phyloP scores from a whole-genome alignment of 2,888 invertebrate genomes.

The Lasioglossum lativentre region DNA sequence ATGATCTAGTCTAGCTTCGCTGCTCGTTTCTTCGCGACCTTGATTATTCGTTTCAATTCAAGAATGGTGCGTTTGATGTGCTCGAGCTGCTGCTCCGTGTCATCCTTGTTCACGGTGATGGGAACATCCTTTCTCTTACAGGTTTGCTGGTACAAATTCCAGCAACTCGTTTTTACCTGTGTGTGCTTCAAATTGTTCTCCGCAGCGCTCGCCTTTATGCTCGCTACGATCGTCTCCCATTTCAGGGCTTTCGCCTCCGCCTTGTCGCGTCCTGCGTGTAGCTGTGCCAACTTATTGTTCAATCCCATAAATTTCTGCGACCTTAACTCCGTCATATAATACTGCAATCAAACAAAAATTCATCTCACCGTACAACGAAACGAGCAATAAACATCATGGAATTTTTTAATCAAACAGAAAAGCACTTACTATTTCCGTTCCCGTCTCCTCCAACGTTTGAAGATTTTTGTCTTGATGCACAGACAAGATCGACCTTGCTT shows the following conservation, averaged over 20 bases:
- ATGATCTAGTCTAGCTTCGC: conserved; percentile 79
- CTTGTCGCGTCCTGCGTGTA: conserved; percentile 87
- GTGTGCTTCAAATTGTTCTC: conserved; percentile 86
- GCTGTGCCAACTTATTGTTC: conserved; percentile 87
- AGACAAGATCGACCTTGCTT: conserved; percentile 86
- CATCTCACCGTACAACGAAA: background rate
- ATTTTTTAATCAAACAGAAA: background rate
- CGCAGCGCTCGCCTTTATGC: conserved; percentile 87
- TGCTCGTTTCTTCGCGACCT: conserved; percentile 73
- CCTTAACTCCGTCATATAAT: conserved; percentile 87
- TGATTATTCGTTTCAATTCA: conserved; percentile 83
- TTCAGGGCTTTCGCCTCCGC: conserved; percentile 87
- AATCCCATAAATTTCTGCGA: conserved; percentile 88
- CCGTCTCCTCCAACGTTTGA: conserved; percentile 86
- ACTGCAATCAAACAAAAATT: conserved; percentile 60
- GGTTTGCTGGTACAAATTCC: conserved; percentile 88
- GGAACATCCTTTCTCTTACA: conserved; percentile 86
- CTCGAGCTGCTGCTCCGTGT: conserved; percentile 88
- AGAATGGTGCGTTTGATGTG: conserved; percentile 87
- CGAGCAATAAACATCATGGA: conserved; percentile 14
- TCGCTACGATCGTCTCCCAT: conserved; percentile 87
- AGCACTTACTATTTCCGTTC: conserved; percentile 85
- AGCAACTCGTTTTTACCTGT: conserved; percentile 86
- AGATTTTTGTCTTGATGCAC: conserved; percentile 87
- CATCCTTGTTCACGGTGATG: conserved; percentile 83